Conservation (phyloP, 2,888 invertebrate genomes). For the Scaptomyza tumidula region DNA sequence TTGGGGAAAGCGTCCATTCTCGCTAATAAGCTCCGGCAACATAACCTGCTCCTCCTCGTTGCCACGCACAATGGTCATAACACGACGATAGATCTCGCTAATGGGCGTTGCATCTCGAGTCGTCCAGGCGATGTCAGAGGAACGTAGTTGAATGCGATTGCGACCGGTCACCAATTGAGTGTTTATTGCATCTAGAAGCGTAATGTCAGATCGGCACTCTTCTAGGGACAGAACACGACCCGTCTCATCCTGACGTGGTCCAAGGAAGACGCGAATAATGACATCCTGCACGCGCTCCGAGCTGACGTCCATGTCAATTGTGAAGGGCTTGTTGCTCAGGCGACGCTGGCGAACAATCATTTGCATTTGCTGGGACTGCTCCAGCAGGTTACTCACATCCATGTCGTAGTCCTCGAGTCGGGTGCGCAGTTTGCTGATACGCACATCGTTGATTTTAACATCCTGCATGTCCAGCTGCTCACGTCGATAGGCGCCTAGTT, state of each 20-base stretch:
- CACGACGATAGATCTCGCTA: slow-evolving; percentile 84
- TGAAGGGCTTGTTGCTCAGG: slow-evolving; percentile 89
- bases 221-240: slow-evolving; percentile 55
- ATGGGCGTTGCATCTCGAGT: slow-evolving; percentile 86
- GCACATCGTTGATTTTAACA: slow-evolving; percentile 87
- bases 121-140: slow-evolving; percentile 82
- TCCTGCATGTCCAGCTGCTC: slow-evolving; percentile 87
- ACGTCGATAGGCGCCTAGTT: slow-evolving; percentile 86
- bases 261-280: slow-evolving; percentile 88
- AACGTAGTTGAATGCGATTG: slow-evolving; percentile 77
- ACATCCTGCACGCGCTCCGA: slow-evolving; percentile 87
- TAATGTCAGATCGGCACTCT: slow-evolving; percentile 86
- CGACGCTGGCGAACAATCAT: slow-evolving; percentile 86
- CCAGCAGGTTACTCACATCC: slow-evolving; percentile 50
- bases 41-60: slow-evolving; percentile 62
- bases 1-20: slow-evolving; percentile 86
- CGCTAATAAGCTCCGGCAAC: slow-evolving; percentile 74
- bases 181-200: slow-evolving; percentile 87
- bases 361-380: slow-evolving; percentile 42
- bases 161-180: slow-evolving; percentile 86
- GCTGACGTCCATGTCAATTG: slow-evolving; percentile 86
- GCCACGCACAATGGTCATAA: slow-evolving; percentile 84
- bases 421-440: slow-evolving; percentile 88
- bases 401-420: slow-evolving; percentile 87
- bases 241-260: slow-evolving; percentile 88